Base-by-base conservation (phyloP, 2,797 vertebrate species). In the Gouania willdenowi region DNA sequence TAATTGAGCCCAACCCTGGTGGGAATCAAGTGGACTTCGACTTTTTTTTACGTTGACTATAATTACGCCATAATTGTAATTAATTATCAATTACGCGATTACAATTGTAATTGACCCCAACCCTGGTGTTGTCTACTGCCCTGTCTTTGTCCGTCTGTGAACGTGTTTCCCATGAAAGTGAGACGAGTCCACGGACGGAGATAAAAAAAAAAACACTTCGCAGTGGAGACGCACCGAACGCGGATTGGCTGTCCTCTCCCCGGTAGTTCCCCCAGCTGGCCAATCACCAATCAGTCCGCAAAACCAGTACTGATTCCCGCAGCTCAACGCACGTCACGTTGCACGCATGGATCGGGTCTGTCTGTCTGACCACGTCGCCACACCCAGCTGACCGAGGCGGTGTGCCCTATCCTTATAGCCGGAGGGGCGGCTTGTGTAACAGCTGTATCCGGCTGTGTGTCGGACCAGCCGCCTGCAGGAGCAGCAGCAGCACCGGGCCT, bases 321-420 rank as follows among this genome's bases (percentile, higher is more conserved):
- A 22, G 16, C 43, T 13, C 37, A 20, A 66, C 70, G 31, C 53
- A 62, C 58, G 51, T 88, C 83, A 80, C 78, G 81, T 85, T 86
- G 72, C 42, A 72, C 82, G 82, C 78, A 79, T 81, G 79, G 73
- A 71, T 64, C 73, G n/a, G 55, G 42, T 50, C 22, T 66, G 62
- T 51, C 68, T 67, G 79, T n/a, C n/a, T n/a, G n/a, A n/a, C n/a
- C n/a, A 68, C 45, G 66, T 69, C 72, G 69, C 78, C 85, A 85
- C 86, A 75, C 82, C 85, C 74, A 67, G 65, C 26, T 22, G 41
- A 55, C 39, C 5, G 48, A 55, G 31, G 20, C 49, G 14, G 39
- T 30, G 66, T 32, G 42, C 4, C 19, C 18, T 49, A 17, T 26
- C 53, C n/a, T n/a, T n/a, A n/a, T n/a, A 17, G 28, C 53, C 14